Base-by-base conservation (phyloP, 2,113 vertebrate species). In the Chamaea fasciata region DNA sequence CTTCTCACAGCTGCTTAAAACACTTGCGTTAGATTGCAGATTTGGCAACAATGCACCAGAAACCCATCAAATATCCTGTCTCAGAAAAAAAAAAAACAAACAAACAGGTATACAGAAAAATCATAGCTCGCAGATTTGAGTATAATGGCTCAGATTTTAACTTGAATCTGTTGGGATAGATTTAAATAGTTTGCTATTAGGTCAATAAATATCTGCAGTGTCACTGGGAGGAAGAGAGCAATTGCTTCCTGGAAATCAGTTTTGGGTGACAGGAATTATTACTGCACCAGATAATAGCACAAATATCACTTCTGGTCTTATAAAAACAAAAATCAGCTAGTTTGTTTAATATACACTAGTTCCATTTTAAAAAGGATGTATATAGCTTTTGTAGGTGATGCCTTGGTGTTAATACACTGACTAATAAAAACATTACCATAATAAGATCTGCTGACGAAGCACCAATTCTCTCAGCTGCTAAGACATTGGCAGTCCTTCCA, bases 361-460 rank as follows among this genome's bases (percentile, higher is more conserved):
- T 94, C 13, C 8, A 46, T 73, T 81, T 35, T 2, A 67, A 67
- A 77, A 62, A 77, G 19, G 71, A 30, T 11, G 31, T 13, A 69
- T 50, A 31, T 15, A 62, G 39, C 46, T 92, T 49, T 50, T 71
- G 56, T 52, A 95, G 90, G 53, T 15, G 30, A 87, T 55, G 46
- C 27, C 35, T 76, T 62, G 64, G n/a, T 59, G 33, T 77, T 95
- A 90, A 85, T n/a, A 74, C 6, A 91, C 23, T 0, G 0, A 73
- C 65, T 69, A 68, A 94, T 76, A 89, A 73, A 90, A 89, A 64
- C 0, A 31, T 69, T 73, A 63, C 70, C 33, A 67, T 78, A 74
- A 55, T 67, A 92, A 74, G 68, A 87, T 77, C 82, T 90, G 90
- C 95, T 97, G 94, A 94, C 71, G 39, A 79, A 85, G 93, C 69